Evolutionary conservation across 53 echinoderm and acorn worm genomes (phyloP), one percentile per base, ranked within the genome.

Genomic region (Astropecten irregularis): DNA sequence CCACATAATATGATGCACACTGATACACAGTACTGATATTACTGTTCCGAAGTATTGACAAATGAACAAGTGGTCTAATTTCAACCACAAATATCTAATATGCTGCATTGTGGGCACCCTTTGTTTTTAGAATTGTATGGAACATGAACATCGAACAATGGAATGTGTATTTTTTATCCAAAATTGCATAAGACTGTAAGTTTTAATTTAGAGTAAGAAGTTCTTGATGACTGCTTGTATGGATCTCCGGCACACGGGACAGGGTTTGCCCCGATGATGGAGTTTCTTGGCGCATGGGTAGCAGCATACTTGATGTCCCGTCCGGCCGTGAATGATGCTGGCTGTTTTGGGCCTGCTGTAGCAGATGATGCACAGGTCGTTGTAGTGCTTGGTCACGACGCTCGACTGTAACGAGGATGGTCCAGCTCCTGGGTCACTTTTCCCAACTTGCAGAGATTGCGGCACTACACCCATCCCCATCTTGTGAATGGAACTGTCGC

Each of bases 271-370:
- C 20, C 90, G 92, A 19, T 88, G 87, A 44, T 92, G 87, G 14
- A 99, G 81, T 36, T 99, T 99, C 86, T 92, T 99, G 21, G 94
- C 99, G 69, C 99, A 99, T 2, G 83, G 84, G 69, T 94, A 94
- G 73, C 99, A 99, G 66, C 99, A 93, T 58, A 94, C 94, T 69
- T 99, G 99, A 37, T 99, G 99, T 16, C 93, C 99, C 3, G 92
- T 92, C 20, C 83, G 82, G 13, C 99, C 99, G 51, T 99, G 99
- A 29, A 99, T 92, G 46, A 99, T 92, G 49, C 99, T 93, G 1
- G 90, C 94, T 0, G 88, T 92, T 66, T 94, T 94, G n/a, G 99
- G 94, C 32, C 94, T 70, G 32, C 74, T 90, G 23, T 71, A 86
- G 62, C 99, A 99, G 67, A 99, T 70, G 10, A 88, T 90, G 77